Conservation (phyloP, 2,888 invertebrate species). For the Penaeus monodon region DNA sequence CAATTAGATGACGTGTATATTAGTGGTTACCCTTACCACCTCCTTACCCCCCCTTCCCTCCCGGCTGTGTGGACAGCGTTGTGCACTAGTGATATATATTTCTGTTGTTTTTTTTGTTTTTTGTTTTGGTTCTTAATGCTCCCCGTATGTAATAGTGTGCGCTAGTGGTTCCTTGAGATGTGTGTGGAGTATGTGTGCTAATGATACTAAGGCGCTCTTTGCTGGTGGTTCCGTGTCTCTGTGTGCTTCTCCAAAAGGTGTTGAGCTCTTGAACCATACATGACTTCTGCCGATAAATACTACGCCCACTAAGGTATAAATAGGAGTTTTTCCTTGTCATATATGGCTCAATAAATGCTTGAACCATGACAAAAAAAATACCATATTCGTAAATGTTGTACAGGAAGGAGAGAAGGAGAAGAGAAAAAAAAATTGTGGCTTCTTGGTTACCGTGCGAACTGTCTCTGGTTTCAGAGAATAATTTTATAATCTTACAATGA, state of each 20-base stretch:
- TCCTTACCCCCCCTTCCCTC: not conserved
- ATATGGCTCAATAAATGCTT: too few relatives aligned
- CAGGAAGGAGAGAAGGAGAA: constrained; percentile 4
- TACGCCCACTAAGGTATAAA: not conserved
- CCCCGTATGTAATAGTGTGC: constrained; percentile 9
- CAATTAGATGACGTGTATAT: constrained; percentile 34
- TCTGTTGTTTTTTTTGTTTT: too few relatives aligned
- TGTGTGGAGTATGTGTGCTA: constrained; percentile 42
- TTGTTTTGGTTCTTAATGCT: too few relatives aligned
- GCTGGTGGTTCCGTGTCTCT: constrained; percentile 53
- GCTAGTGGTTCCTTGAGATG: constrained; percentile 10
- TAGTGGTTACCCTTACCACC: not conserved
- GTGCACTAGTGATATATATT: constrained; percentile 9
- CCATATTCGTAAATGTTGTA: constrained; percentile 37
- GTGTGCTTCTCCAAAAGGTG: constrained; percentile 48
- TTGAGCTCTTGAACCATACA: constrained; percentile 39
- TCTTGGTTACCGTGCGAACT: constrained; percentile 42
- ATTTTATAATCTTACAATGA: constrained; percentile 60
- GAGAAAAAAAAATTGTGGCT: too few relatives aligned
- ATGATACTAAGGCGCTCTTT: constrained; percentile 36
- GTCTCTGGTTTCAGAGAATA: constrained; percentile 45
- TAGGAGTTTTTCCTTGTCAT: too few relatives aligned
- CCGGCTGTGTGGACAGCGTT: constrained; percentile 38
- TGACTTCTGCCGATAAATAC: constrained; percentile 18
- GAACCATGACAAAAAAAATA: too few relatives aligned